phyloP scores from a whole-genome alignment of 2,797 vertebrate species.

The Tinamus major region DNA sequence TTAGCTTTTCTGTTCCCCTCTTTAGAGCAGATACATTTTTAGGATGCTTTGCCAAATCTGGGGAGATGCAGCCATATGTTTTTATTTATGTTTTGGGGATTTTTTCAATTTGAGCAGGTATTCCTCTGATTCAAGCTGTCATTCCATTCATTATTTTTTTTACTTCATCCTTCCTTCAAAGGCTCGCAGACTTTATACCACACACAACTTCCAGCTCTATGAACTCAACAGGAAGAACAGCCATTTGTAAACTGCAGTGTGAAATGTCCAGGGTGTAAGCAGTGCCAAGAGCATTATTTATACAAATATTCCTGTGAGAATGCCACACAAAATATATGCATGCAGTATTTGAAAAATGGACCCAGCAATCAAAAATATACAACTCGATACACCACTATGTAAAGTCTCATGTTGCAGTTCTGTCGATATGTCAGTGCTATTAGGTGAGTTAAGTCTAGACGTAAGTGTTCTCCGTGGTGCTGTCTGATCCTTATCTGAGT shows the following conservation, averaged over 20 bases:
- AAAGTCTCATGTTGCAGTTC: background rate
- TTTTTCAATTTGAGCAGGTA: conserved; percentile 11
- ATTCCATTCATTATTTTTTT: background rate
- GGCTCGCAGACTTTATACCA: background rate
- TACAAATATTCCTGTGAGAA: background rate
- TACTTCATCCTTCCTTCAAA: background rate
- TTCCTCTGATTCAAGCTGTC: background rate
- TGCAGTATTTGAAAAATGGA: background rate
- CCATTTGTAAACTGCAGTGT: background rate
- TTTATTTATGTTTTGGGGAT: background rate
- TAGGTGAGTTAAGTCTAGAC: background rate
- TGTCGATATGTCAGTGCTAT: background rate
- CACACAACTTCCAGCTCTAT: background rate
- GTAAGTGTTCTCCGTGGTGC: background rate
- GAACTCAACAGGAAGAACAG: background rate
- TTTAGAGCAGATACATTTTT: background rate
- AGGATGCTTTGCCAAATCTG: background rate
- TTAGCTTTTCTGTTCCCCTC: background rate
- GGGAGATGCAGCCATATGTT: conserved; percentile 2
- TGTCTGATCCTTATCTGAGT: background rate
- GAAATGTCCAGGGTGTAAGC: background rate
- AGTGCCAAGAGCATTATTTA: background rate
- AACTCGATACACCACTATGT: background rate
- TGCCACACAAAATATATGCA: background rate
- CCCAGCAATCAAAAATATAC: background rate